Conservation (phyloP, 2,888 invertebrate genomes). For the Drosophila acutilabella region DNA sequence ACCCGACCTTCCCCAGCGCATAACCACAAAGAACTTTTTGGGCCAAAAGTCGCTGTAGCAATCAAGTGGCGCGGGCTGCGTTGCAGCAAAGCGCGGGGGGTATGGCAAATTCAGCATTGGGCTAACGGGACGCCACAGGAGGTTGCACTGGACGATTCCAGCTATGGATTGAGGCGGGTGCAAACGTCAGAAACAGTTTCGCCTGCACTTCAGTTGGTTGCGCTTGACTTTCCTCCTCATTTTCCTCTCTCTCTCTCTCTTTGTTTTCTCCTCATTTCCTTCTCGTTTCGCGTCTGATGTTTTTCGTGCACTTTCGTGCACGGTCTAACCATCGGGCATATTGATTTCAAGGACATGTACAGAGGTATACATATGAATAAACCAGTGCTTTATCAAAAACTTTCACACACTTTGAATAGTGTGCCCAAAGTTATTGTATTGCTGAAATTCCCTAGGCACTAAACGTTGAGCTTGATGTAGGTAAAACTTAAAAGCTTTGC, state of each 20-base stretch:
- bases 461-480: no score
- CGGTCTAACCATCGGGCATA: conserved; percentile 35
- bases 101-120: conserved; percentile 5
- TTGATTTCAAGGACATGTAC: conserved; percentile 19
- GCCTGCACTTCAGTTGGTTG: conserved; percentile 65
- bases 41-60: conserved; percentile 74
- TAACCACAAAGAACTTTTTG: conserved; percentile 75
- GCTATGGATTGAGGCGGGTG: conserved; percentile 33
- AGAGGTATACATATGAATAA: not conserved
- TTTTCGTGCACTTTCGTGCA: conserved; percentile 17
- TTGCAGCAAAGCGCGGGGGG: conserved; percentile 1
- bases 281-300: conserved; percentile 48
- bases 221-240: conserved; percentile 58
- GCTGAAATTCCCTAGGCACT: no score
- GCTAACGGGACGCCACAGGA: conserved; percentile 20
- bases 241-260: no score
- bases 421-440: no score
- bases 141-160: conserved; percentile 27
- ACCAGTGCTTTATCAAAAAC: not conserved
- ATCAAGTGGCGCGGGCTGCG: conserved; percentile 58
- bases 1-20: conserved; percentile 39
- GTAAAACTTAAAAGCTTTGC: no score
- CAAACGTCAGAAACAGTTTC: conserved; percentile 72
- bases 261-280: not conserved
- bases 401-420: not conserved